phyloP scores from a whole-genome alignment of 1,140 invertebrate species.

The Heliconius eleuchia region DNA sequence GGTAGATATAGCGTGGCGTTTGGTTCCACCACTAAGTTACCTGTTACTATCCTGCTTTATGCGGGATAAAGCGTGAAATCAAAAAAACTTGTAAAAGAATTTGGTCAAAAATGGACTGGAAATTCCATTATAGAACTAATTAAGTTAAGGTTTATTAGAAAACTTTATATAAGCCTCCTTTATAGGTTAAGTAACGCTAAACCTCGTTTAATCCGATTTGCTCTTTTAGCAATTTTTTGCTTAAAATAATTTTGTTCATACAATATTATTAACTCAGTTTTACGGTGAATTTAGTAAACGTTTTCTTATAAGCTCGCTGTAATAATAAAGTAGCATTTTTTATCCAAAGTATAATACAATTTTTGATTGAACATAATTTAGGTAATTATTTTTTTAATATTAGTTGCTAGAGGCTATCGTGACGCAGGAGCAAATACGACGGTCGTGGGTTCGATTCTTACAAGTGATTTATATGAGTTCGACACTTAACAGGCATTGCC shows the following conservation, averaged over 20 bases:
- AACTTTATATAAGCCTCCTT: slow-evolving; percentile 14
- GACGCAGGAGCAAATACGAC: too few relatives aligned
- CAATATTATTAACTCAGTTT: slow-evolving; percentile 45
- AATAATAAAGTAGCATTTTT: background rate
- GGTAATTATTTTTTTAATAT: too few relatives aligned
- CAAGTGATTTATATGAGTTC: too few relatives aligned
- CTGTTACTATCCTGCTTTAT: too few relatives aligned
- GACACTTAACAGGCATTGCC: too few relatives aligned
- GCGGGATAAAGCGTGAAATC: too few relatives aligned
- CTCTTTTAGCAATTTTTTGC: slow-evolving; percentile 11
- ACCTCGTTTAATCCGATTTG: slow-evolving; percentile 10
- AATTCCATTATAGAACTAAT: background rate
- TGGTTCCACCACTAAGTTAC: too few relatives aligned
- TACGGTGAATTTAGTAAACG: background rate
- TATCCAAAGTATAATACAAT: too few relatives aligned
- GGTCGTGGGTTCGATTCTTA: too few relatives aligned
- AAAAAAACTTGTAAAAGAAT: background rate
- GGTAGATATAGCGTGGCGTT: too few relatives aligned
- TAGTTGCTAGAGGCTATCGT: too few relatives aligned
- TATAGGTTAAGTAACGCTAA: slow-evolving; percentile 17
- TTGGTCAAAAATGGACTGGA: background rate
- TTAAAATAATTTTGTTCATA: slow-evolving; percentile 6
- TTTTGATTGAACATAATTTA: too few relatives aligned
- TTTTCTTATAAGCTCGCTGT: background rate
- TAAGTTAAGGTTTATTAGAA: slow-evolving; percentile 17